A percentile compares a stretch with the other conserved stretches of the same genome.
These are phyloP conservation scores for Teleiodes luculella DNA, from an alignment of 2,888 invertebrate species.

Conservation along the genomic window DNA sequence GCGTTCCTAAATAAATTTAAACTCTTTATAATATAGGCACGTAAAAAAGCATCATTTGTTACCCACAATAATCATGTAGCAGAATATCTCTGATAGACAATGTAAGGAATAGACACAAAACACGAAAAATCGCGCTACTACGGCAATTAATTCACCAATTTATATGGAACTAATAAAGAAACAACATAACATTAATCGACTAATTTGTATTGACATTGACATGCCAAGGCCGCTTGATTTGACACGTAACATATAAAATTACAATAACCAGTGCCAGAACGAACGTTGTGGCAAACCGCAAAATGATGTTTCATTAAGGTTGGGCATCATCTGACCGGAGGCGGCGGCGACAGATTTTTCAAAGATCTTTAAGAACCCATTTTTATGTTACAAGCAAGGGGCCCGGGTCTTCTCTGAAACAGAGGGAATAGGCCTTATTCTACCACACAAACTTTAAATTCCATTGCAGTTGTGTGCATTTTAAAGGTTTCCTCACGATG, in stretches of 20 bases:
- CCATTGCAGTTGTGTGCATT: too few relatives aligned
- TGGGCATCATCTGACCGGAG: too few relatives aligned
- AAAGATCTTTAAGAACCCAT: too few relatives aligned
- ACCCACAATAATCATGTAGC: not conserved
- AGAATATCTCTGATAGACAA: not conserved
- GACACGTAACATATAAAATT: constrained; percentile 9
- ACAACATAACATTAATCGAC: not conserved
- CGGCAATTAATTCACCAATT: not conserved
- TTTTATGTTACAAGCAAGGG: too few relatives aligned
- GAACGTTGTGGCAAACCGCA: constrained; percentile 15
- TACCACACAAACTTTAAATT: too few relatives aligned
- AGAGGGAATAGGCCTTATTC: too few relatives aligned
- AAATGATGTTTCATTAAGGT: constrained; percentile 9
- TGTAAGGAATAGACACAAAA: not conserved
- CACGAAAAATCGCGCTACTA: not conserved
- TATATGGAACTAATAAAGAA: not conserved
- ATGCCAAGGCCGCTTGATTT: constrained; percentile 12
- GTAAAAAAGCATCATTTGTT: not conserved
- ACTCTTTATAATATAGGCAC: too few relatives aligned
- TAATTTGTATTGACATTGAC: constrained; percentile 7
- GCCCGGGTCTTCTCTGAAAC: too few relatives aligned
- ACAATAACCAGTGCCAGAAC: constrained; percentile 12
- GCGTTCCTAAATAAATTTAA: too few relatives aligned
- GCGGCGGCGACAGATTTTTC: too few relatives aligned
- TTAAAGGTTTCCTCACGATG: too few relatives aligned